Evolutionary conservation across 1,140 invertebrate species (phyloP), one percentile per base, ranked within the genome.

Genomic region (Drosophila navojoa): DNA sequence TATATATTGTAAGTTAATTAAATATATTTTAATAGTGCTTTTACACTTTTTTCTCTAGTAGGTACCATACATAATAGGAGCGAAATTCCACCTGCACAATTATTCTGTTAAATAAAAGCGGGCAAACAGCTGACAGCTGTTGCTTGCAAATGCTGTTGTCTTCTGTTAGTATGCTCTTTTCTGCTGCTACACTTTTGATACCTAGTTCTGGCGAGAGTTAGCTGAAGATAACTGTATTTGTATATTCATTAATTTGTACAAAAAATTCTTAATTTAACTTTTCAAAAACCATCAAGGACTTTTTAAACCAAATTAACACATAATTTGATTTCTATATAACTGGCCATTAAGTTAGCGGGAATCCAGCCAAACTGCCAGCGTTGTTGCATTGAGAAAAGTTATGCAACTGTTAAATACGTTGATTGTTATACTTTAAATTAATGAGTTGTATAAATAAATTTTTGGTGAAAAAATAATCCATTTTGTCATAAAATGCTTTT

Each of bases 91-190:
- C 5, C 42, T 44, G 15, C 0, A 9, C 2, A 7, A 16, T 9
- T 3, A 5, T 2, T 16, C 15, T 49, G 27, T 32, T 15, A 29
- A 32, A 4, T 9, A 4, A 15, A 4, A 32, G n/a, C 27, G n/a
- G 4, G n/a, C 3, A 2, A 52, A 52, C 50, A 52, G 50, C 25
- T 29, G 49, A 52, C 13, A 27, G 49, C 49, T 52, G 49, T 52
- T 52, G 27, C n/a, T 52, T 7, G 3, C n/a, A 6, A 15, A 5
- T 29, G 4, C 6, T 32, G 32, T 9, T 32, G 27, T 9, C 1
- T 45, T 45, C 35, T 38, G 35, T 38, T 38, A 38, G 11, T 10
- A 38, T 38, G 11, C 2, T 11, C 10, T 11, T 11, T 10, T 13
- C 10, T 38, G 10, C 2, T 38, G 10, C 35, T 16, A 9, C 42